Percentiles rank a stretch among this genome's conserved stretches.
These are phyloP conservation scores for Cirrhinus mrigala DNA, from an alignment of 2,797 vertebrate species.

Conservation along the genomic window DNA sequence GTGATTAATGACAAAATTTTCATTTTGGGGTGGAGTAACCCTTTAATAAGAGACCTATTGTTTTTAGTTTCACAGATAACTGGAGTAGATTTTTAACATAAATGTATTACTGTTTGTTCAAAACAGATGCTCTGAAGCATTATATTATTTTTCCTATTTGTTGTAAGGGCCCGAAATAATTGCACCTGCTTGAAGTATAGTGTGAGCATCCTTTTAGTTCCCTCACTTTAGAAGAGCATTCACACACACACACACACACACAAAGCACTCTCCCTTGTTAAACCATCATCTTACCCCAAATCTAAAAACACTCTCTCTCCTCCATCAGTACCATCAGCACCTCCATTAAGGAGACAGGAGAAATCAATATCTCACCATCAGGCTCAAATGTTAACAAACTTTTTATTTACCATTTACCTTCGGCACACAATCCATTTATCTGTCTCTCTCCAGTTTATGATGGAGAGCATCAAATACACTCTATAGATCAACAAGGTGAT, in stretches of 20 bases:
- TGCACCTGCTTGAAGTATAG: background rate
- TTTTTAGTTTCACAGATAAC: background rate
- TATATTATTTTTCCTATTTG: background rate
- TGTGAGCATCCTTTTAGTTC: slow-evolving; percentile 2
- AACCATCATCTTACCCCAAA: slow-evolving; percentile 58
- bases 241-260: background rate
- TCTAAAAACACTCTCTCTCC: slow-evolving; percentile 58
- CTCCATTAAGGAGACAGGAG: slow-evolving; percentile 60
- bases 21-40: too few species aligned
- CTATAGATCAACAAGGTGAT: slow-evolving; percentile 61
- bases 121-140: background rate
- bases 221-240: slow-evolving; percentile 8
- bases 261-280: slow-evolving; percentile 56
- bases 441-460: slow-evolving; percentile 62
- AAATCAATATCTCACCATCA: slow-evolving; percentile 66
- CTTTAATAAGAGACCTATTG: background rate
- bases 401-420: slow-evolving; percentile 63
- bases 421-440: slow-evolving; percentile 56
- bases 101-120: background rate
- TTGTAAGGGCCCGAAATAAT: background rate
- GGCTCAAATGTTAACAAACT: slow-evolving; percentile 63
- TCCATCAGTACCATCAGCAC: slow-evolving; percentile 49
- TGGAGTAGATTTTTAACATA: background rate
- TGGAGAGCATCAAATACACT: slow-evolving; percentile 59
- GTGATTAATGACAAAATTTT: too few species aligned